These are phyloP conservation scores for Mystacides longicornis DNA, from an alignment of 2,888 invertebrate genomes.

Conservation along the genomic window DNA sequence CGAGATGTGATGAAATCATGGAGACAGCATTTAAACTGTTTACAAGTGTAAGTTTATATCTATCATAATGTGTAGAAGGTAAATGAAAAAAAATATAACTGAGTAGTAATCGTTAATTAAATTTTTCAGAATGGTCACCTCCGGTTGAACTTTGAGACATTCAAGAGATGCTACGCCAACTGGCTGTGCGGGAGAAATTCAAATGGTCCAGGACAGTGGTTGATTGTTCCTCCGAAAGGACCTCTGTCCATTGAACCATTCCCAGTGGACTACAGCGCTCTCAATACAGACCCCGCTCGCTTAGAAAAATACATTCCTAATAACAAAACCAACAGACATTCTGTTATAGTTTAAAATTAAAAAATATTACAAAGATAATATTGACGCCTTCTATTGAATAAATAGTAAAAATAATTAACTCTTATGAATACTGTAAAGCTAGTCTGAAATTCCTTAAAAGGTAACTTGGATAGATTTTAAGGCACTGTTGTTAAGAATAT, in stretches of 20 bases:
- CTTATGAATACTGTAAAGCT: too few species aligned
- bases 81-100: not conserved
- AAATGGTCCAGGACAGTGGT: constrained; percentile 68
- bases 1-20: constrained; percentile 57
- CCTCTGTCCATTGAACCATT: constrained; percentile 52
- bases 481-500: too few species aligned
- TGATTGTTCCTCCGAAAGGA: constrained; percentile 56
- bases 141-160: constrained; percentile 58
- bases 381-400: too few species aligned
- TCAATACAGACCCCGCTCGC: constrained; percentile 63
- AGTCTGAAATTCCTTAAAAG: too few species aligned
- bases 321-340: constrained; percentile 60
- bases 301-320: constrained; percentile 63
- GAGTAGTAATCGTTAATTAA: not conserved
- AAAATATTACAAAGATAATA: too few species aligned
- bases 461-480: too few species aligned
- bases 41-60: constrained; percentile 56
- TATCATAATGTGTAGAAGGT: not conserved
- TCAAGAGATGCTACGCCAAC: constrained; percentile 65
- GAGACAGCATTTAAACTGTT: constrained; percentile 62
- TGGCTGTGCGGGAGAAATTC: constrained; percentile 68
- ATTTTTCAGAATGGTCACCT: constrained; percentile 61
- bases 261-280: constrained; percentile 68
- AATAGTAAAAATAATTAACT: too few species aligned
- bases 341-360: constrained; percentile 53